Conservation (phyloP, 1,140 invertebrate genomes). For the Amyelois transitella region DNA sequence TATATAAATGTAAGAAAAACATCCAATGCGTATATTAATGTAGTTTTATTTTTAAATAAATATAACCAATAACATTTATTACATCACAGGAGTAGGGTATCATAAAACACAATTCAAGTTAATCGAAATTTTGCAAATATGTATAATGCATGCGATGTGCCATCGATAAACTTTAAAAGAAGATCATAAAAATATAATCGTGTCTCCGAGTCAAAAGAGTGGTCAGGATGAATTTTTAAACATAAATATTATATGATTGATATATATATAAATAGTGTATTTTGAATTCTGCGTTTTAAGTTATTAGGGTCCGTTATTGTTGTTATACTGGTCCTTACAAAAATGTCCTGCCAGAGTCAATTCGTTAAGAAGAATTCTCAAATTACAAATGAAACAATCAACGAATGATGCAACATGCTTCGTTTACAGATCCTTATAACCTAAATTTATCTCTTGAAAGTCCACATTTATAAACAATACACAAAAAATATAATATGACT, state of each 20-base stretch:
- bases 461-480: no score
- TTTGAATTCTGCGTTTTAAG: no score
- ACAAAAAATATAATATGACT: constrained; percentile 22
- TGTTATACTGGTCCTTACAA: no score
- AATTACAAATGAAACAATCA: no score
- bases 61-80: constrained; percentile 75
- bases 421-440: no score
- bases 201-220: constrained; percentile 26
- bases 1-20: no score
- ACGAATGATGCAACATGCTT: no score
- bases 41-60: constrained; percentile 73
- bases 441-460: no score
- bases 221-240: not conserved
- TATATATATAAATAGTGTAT: no score
- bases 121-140: constrained; percentile 14
- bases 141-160: constrained; percentile 28
- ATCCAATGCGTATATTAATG: constrained; percentile 61
- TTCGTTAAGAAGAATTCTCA: no score
- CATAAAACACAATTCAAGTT: constrained; percentile 64
- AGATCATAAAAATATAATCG: constrained; percentile 1
- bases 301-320: no score
- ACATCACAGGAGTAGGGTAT: constrained; percentile 73
- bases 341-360: no score
- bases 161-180: constrained; percentile 13
- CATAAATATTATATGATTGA: constrained; percentile 19